These are phyloP conservation scores for Falco punctatus DNA, from an alignment of 2,113 vertebrate genomes.

Conservation along the genomic window DNA sequence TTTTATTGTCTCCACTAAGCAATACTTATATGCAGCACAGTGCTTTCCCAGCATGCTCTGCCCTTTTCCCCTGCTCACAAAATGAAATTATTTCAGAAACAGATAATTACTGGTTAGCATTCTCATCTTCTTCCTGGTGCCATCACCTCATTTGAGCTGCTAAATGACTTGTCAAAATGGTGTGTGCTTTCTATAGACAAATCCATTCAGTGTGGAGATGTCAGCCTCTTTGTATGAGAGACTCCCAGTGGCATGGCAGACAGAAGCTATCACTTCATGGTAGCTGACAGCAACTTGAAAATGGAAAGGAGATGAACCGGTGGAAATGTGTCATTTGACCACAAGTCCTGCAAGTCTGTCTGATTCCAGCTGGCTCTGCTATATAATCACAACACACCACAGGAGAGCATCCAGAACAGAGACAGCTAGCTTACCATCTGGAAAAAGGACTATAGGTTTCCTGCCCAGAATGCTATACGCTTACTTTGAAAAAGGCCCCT, in stretches of 20 bases:
- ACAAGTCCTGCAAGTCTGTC: background rate
- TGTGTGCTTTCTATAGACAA: background rate
- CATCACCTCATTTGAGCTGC: background rate
- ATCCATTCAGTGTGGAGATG: background rate
- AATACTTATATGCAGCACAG: background rate
- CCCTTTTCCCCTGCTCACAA: background rate
- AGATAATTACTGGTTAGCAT: background rate
- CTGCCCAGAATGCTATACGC: conserved; percentile 2
- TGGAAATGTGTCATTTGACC: background rate
- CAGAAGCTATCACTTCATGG: background rate
- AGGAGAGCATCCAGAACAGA: background rate
- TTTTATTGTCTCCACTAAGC: background rate
- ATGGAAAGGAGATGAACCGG: background rate
- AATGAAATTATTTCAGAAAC: background rate
- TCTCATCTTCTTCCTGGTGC: background rate
- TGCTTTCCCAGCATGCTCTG: background rate
- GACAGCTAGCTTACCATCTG: conserved; percentile 12
- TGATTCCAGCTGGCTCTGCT: background rate
- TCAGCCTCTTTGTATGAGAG: background rate
- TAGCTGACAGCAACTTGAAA: background rate
- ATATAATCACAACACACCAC: background rate
- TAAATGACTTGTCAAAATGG: background rate
- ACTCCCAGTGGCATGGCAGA: background rate
- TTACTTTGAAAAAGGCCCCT: background rate
- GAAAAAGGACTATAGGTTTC: background rate